Evolutionary conservation across 2,888 invertebrate species (phyloP).

Genomic region (Zygothrica quintamaculata): DNA sequence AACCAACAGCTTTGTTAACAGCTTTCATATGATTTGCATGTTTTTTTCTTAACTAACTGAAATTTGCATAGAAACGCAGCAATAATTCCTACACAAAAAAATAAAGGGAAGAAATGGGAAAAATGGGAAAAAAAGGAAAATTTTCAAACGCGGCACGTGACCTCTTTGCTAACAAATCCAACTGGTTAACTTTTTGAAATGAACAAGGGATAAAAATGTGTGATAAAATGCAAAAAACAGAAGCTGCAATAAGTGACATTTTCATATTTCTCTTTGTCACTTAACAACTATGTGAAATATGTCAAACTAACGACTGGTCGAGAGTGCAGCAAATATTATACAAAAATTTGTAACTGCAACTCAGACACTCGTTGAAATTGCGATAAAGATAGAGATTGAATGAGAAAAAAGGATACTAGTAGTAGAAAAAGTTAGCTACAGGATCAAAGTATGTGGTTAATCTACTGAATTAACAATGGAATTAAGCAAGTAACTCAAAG

Average conservation of each 20-base stretch:
- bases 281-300: background rate
- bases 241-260: too few species aligned
- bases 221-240: conserved; percentile 2
- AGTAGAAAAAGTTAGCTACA: too few species aligned
- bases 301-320: background rate
- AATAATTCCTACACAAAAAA: conserved; percentile 5
- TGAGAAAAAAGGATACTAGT: too few species aligned
- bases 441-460: too few species aligned
- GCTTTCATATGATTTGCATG: conserved; percentile 35
- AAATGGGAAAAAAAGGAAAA: background rate
- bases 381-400: too few species aligned
- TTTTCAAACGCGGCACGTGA: background rate
- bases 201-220: conserved; percentile 10
- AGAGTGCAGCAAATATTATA: background rate
- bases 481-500: too few species aligned
- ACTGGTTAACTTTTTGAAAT: background rate
- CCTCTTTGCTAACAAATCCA: too few species aligned
- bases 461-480: too few species aligned
- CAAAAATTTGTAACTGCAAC: conserved; percentile 6
- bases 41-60: conserved; percentile 2
- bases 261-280: background rate
- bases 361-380: too few species aligned
- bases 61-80: conserved; percentile 44
- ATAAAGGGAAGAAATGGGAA: background rate
- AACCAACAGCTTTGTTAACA: conserved; percentile 53